These are phyloP conservation scores for Himalopsyche anomala DNA, from an alignment of 2,888 invertebrate species.

Conservation along the genomic window DNA sequence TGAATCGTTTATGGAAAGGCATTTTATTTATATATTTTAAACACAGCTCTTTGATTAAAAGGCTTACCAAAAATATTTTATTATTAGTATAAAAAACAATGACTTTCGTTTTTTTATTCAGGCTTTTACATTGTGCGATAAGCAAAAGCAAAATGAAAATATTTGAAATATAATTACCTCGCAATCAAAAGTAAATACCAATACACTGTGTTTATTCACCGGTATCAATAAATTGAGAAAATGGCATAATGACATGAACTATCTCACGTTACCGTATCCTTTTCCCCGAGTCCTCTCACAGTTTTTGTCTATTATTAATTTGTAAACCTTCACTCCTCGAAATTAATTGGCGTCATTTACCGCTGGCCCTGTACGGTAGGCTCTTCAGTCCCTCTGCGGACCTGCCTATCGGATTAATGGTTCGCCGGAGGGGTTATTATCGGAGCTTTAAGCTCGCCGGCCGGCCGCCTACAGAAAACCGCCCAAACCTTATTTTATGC, in stretches of 20 bases:
- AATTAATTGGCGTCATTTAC: slow-evolving; percentile 34
- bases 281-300: background rate
- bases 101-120: too few species aligned
- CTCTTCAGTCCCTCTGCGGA: slow-evolving; percentile 20
- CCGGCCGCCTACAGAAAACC: slow-evolving; percentile 29
- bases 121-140: too few species aligned
- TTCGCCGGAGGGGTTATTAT: slow-evolving; percentile 48
- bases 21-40: too few species aligned
- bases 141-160: too few species aligned
- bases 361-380: slow-evolving; percentile 18
- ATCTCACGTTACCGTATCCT: background rate
- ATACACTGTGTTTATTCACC: too few species aligned
- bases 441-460: slow-evolving; percentile 48
- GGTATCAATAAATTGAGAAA: background rate
- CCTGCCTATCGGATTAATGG: slow-evolving; percentile 46
- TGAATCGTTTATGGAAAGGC: too few species aligned
- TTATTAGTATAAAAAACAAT: too few species aligned
- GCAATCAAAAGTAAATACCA: too few species aligned
- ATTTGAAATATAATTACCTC: too few species aligned
- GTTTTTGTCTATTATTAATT: slow-evolving; percentile 16
- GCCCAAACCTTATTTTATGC: slow-evolving; percentile 48
- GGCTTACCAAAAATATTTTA: too few species aligned
- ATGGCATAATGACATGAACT: background rate
- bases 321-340: slow-evolving; percentile 21
- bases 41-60: too few species aligned